Evolutionary conservation across 2,888 invertebrate species (phyloP).

Genomic region (Hirtodrosophila histrioides): DNA sequence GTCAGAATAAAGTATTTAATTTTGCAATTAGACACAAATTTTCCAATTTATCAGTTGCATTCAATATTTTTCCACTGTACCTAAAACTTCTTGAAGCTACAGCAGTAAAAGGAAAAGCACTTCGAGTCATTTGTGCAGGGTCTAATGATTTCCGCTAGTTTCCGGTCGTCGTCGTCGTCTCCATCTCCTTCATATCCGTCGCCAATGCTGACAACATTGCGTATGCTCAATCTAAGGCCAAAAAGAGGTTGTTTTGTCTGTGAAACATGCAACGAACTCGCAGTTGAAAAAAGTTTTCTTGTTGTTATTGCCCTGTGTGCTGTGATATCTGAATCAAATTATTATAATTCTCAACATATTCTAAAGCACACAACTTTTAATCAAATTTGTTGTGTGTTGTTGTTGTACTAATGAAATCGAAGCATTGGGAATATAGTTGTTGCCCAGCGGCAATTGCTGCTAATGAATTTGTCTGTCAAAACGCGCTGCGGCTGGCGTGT

Average conservation of each 20-base stretch:
- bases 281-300: slow-evolving; percentile 26
- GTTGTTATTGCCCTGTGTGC: slow-evolving; percentile 31
- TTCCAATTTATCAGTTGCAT: too few species aligned
- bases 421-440: slow-evolving; percentile 2
- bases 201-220: slow-evolving; percentile 32
- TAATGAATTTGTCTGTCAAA: slow-evolving; percentile 68
- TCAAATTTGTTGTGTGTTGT: slow-evolving; percentile 42
- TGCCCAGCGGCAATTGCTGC: slow-evolving; percentile 49
- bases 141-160: slow-evolving; percentile 77
- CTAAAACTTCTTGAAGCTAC: slow-evolving; percentile 42
- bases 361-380: slow-evolving; percentile 35
- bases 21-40: too few species aligned
- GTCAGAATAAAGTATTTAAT: too few species aligned
- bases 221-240: slow-evolving; percentile 35
- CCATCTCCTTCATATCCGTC: slow-evolving; percentile 47
- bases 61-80: slow-evolving; percentile 44
- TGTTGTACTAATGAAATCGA: slow-evolving; percentile 49
- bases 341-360: slow-evolving; percentile 32
- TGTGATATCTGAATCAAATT: slow-evolving; percentile 25
- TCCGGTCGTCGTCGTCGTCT: slow-evolving; percentile 63
- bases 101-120: slow-evolving; percentile 48
- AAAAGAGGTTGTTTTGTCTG: slow-evolving; percentile 33
- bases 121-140: slow-evolving; percentile 72
- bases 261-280: slow-evolving; percentile 39
- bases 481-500: slow-evolving; percentile 45